These are phyloP conservation scores for Bombus pascuorum DNA, from an alignment of 1,140 invertebrate genomes.

Conservation along the genomic window DNA sequence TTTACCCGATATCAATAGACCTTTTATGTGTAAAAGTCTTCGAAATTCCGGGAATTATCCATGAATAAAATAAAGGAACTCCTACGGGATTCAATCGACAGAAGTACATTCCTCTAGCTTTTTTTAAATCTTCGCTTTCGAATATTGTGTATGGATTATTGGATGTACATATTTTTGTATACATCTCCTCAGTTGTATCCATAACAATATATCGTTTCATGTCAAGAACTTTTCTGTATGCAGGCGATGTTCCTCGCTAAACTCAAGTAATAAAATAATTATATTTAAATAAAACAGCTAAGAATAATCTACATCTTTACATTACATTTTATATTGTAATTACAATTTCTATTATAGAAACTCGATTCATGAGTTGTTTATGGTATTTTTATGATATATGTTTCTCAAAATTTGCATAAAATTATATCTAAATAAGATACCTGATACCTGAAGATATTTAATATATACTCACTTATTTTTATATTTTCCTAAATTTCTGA, in stretches of 20 bases:
- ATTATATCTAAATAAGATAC: no score
- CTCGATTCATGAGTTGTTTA: no score
- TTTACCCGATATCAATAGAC: slow-evolving; percentile 62
- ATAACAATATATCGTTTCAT: background rate
- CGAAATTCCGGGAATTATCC: slow-evolving; percentile 49
- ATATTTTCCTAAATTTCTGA: background rate
- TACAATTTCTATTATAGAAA: no score
- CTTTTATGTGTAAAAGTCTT: slow-evolving; percentile 54
- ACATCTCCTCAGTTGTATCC: slow-evolving; percentile 15
- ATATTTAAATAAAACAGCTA: background rate
- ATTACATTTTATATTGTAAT: no score
- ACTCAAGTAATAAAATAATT: background rate
- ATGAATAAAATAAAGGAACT: background rate
- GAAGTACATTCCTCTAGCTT: background rate
- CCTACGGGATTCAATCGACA: slow-evolving; percentile 48
- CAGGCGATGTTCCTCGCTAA: background rate
- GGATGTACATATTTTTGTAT: slow-evolving; percentile 33
- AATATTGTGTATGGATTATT: slow-evolving; percentile 1
- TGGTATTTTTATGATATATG: no score
- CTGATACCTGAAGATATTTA: no score
- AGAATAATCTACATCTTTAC: background rate
- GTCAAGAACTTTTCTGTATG: background rate
- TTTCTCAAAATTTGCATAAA: no score
- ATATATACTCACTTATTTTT: background rate
- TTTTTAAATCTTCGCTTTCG: slow-evolving; percentile 42